Percentiles rank a stretch among this genome's conserved stretches.
Conservation (phyloP, 2,888 invertebrate species). For the Parnassius mnemosyne region DNA sequence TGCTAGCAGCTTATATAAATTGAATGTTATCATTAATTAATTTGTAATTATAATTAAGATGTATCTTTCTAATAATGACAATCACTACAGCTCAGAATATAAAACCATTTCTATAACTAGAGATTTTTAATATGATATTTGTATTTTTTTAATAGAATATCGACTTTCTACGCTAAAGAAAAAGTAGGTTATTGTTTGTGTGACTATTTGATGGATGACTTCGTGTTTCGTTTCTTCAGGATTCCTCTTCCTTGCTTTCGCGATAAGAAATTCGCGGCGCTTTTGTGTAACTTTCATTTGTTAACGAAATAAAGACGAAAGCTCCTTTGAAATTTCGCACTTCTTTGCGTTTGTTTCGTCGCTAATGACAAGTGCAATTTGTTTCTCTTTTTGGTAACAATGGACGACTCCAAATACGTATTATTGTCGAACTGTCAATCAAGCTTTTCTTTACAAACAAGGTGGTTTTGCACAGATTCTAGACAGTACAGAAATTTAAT, state of each 20-base stretch:
- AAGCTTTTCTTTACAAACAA: background rate
- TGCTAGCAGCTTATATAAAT: too few relatives aligned
- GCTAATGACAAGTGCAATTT: constrained; percentile 51
- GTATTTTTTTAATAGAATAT: constrained; percentile 11
- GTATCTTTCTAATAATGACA: too few relatives aligned
- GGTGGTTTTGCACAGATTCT: too few relatives aligned
- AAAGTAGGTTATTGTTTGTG: constrained; percentile 26
- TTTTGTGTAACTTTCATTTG: constrained; percentile 43
- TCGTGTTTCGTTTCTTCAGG: constrained; percentile 44
- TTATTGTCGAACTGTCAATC: constrained; percentile 14
- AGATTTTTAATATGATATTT: background rate
- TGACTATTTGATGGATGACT: constrained; percentile 52
- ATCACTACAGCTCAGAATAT: too few relatives aligned
- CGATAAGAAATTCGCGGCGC: constrained; percentile 40
- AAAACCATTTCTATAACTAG: too few relatives aligned
- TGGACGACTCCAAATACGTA: constrained; percentile 10
- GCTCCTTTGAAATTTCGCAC: constrained; percentile 44
- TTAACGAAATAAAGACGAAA: constrained; percentile 42
- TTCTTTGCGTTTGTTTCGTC: constrained; percentile 36
- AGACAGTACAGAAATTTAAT: too few relatives aligned
- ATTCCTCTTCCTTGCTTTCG: constrained; percentile 37
- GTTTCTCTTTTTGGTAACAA: constrained; percentile 42
- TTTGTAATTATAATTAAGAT: too few relatives aligned
- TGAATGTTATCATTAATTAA: too few relatives aligned
- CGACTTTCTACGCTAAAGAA: constrained; percentile 10